phyloP scores from a whole-genome alignment of 2,797 vertebrate species.

The Coregonus sp. region DNA sequence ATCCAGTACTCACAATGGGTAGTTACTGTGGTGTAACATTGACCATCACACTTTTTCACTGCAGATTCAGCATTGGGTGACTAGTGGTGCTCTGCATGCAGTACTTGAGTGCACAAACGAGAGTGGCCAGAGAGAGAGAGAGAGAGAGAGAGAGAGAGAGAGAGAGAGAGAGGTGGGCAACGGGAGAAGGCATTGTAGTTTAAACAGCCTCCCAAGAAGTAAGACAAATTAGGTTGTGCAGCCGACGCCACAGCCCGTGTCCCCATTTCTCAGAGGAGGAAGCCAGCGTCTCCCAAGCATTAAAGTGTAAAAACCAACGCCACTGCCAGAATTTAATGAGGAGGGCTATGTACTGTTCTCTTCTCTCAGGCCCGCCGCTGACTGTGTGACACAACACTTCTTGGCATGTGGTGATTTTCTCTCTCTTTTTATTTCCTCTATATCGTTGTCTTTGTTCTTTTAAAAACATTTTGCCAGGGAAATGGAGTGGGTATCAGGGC shows the following conservation, averaged over 20 bases:
- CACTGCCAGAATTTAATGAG: conserved; percentile 77
- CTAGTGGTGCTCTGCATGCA: conserved; percentile 12
- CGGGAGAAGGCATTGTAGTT: conserved; percentile 52
- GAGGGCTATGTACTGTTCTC: conserved; percentile 50
- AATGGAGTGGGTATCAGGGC: conserved; percentile 33
- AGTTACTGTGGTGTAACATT: conserved; percentile 39
- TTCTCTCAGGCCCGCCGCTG: conserved; percentile 44
- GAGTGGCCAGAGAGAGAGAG: neutral
- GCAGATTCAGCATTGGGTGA: conserved; percentile 33
- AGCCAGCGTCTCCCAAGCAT: conserved; percentile 69
- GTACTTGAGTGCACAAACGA: neutral
- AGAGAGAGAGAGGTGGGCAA: neutral
- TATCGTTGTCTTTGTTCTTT: conserved; percentile 3
- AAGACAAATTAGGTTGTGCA: conserved; percentile 73
- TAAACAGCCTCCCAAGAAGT: conserved; percentile 65
- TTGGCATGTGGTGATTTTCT: conserved; percentile 61
- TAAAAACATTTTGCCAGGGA: too few species aligned
- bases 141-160: neutral
- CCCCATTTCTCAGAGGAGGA: conserved; percentile 59
- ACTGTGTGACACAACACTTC: conserved; percentile 66
- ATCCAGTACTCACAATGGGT: neutral
- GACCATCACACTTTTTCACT: conserved; percentile 44
- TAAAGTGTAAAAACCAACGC: conserved; percentile 77
- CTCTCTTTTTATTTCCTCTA: conserved; percentile 15
- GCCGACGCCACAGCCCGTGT: conserved; percentile 48